These are phyloP conservation scores for Bombus confusus DNA, from an alignment of 1,140 invertebrate species.

Conservation along the genomic window DNA sequence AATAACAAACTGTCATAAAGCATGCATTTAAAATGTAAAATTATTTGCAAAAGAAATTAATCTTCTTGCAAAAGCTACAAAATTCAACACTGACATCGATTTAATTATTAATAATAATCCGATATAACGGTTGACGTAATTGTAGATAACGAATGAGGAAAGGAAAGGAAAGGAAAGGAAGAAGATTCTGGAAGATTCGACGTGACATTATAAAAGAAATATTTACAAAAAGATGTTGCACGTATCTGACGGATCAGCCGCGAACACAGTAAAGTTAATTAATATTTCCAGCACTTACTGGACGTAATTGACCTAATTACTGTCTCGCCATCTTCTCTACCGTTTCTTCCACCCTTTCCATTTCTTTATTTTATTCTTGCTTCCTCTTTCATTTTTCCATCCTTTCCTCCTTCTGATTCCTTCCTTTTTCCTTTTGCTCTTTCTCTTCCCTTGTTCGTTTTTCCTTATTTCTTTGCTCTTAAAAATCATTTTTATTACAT, in stretches of 20 bases:
- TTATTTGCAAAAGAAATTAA: too few species aligned
- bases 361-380: not conserved
- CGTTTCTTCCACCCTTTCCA: not conserved
- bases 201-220: not conserved
- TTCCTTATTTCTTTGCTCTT: not conserved
- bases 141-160: too few species aligned
- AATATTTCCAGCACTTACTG: not conserved
- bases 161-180: too few species aligned
- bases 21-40: too few species aligned
- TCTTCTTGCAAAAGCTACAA: too few species aligned
- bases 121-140: too few species aligned
- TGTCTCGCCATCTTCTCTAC: too few species aligned
- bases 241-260: too few species aligned
- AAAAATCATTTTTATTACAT: not conserved
- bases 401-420: not conserved
- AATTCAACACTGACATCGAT: too few species aligned
- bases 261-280: not conserved
- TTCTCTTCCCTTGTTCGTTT: not conserved
- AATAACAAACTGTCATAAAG: too few species aligned
- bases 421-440: not conserved
- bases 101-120: too few species aligned
- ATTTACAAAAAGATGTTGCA: not conserved
- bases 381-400: not conserved
- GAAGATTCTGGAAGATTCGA: too few species aligned
- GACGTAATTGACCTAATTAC: not conserved